These are phyloP conservation scores for Drosophila grimshawi DNA, from an alignment of 1,140 invertebrate genomes.

Conservation along the genomic window DNA sequence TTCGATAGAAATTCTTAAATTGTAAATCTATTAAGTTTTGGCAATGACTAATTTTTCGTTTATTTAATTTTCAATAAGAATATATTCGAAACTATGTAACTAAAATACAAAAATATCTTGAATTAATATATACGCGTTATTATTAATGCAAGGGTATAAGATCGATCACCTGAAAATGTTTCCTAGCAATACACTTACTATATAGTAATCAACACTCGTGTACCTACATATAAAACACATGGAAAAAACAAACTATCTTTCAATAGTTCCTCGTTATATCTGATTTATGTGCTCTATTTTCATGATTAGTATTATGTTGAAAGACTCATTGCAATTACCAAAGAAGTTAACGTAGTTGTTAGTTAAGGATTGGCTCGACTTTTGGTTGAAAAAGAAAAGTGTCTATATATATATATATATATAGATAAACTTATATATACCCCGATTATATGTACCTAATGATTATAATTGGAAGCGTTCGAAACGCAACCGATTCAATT, in stretches of 20 bases:
- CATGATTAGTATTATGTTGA: constrained; percentile 39
- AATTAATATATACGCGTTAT: not conserved
- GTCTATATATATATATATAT: constrained; percentile 16
- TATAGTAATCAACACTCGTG: constrained; percentile 22
- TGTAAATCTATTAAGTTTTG: too few species aligned
- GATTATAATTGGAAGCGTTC: constrained; percentile 24
- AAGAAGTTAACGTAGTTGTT: constrained; percentile 54
- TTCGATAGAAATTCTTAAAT: too few species aligned
- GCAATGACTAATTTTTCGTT: too few species aligned
- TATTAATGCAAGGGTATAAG: not conserved
- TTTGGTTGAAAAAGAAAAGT: constrained; percentile 10
- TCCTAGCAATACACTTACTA: constrained; percentile 34
- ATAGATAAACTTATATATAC: constrained; percentile 1
- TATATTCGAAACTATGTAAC: too few species aligned
- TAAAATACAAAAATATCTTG: not conserved
- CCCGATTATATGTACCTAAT: constrained; percentile 25
- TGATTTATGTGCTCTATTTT: constrained; percentile 27
- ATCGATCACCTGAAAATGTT: constrained; percentile 16
- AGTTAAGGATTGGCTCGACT: constrained; percentile 10
- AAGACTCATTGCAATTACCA: constrained; percentile 48
- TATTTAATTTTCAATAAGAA: too few species aligned
- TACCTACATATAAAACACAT: constrained; percentile 11
- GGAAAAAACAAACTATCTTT: constrained; percentile 22
- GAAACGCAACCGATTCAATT: constrained; percentile 20
- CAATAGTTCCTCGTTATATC: constrained; percentile 40